Conservation (phyloP, 1,140 invertebrate species). For the Drosophila santomea region DNA sequence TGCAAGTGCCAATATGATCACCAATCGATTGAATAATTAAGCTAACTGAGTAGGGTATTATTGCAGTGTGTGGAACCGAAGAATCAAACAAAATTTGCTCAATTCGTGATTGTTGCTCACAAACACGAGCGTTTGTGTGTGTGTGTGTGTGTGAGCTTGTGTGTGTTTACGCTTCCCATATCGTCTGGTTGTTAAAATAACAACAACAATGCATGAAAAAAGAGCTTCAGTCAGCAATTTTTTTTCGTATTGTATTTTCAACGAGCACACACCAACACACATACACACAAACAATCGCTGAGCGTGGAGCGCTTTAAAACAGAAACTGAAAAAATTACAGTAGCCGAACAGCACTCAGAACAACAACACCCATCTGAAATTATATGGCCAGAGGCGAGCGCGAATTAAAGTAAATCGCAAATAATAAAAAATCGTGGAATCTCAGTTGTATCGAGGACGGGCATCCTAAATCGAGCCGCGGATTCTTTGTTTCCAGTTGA, state of each 20-base stretch:
- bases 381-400: conserved; percentile 14
- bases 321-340: conserved; percentile 59
- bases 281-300: conserved; percentile 21
- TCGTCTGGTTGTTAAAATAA: conserved; percentile 25
- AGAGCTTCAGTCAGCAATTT: conserved; percentile 59
- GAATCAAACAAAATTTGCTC: conserved; percentile 45
- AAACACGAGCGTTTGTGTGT: neutral
- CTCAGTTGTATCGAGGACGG: neutral
- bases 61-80: conserved; percentile 16
- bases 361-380: conserved; percentile 27
- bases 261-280: conserved; percentile 14
- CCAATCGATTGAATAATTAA: conserved; percentile 16
- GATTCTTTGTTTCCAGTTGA: conserved; percentile 10
- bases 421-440: conserved; percentile 25
- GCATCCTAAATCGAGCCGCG: conserved; percentile 11
- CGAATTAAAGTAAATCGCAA: conserved; percentile 62
- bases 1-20: conserved; percentile 25
- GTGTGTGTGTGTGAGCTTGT: neutral
- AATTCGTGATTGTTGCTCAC: conserved; percentile 31
- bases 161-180: conserved; percentile 32
- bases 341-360: conserved; percentile 43
- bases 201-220: conserved; percentile 42
- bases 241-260: conserved; percentile 7
- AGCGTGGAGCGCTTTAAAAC: conserved; percentile 47
- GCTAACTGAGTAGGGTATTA: conserved; percentile 16